A percentile compares a stretch with the other conserved stretches of the same genome.
Conservation (phyloP, 2,113 vertebrate genomes). For the Lepisosteus osseus region DNA sequence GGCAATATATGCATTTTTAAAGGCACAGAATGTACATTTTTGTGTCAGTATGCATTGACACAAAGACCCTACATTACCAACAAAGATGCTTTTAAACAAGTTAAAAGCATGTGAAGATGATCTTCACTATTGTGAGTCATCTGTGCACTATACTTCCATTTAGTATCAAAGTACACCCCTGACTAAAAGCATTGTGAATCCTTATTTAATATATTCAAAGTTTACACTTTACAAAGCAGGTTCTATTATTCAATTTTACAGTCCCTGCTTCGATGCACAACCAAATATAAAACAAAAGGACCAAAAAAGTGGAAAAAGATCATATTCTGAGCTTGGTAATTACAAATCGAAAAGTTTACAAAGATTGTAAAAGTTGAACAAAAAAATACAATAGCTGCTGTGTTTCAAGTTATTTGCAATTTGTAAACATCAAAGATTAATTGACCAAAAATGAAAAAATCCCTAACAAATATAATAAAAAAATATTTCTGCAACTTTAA, state of each 20-base stretch:
- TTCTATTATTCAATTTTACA: slow-evolving; percentile 7
- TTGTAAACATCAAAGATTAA: not conserved
- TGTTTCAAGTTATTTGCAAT: slow-evolving; percentile 5
- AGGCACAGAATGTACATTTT: slow-evolving; percentile 40
- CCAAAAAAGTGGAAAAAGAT: not conserved
- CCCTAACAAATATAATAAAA: slow-evolving; percentile 12
- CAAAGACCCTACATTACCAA: not conserved
- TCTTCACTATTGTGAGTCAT: too few relatives aligned
- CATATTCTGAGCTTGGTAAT: not conserved
- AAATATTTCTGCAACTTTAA: slow-evolving; percentile 5
- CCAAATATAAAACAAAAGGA: not conserved
- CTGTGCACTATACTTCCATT: too few relatives aligned
- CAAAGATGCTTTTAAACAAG: not conserved
- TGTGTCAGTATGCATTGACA: slow-evolving; percentile 17
- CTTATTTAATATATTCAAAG: not conserved
- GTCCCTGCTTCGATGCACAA: not conserved
- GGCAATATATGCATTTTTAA: slow-evolving; percentile 10
- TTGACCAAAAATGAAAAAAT: slow-evolving; percentile 21
- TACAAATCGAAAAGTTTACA: slow-evolving; percentile 3
- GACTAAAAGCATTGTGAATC: not conserved
- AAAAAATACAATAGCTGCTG: slow-evolving; percentile 12
- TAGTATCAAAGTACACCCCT: not conserved
- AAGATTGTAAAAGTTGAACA: slow-evolving; percentile 4
- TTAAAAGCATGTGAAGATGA: too few relatives aligned
- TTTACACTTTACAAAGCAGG: slow-evolving; percentile 4